These are phyloP conservation scores for Trematocara marginatum DNA, from an alignment of 2,113 vertebrate species.

Conservation along the genomic window DNA sequence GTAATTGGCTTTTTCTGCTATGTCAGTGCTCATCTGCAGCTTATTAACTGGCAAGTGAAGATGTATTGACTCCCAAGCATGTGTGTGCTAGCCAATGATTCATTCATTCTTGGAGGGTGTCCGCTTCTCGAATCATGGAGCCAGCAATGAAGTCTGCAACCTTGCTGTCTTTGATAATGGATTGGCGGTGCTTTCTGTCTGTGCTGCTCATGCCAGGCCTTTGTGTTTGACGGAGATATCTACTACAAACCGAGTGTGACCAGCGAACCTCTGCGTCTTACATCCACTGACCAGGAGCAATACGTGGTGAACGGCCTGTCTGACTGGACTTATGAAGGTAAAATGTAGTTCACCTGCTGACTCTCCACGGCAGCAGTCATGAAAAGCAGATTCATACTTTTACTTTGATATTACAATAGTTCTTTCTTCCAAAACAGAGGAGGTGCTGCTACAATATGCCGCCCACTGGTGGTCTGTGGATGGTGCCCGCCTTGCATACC, in stretches of 20 bases:
- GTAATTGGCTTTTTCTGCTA: slow-evolving; percentile 25
- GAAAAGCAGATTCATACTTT: neutral
- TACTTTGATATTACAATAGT: neutral
- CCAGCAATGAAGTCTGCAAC: slow-evolving; percentile 14
- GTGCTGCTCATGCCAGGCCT: slow-evolving; percentile 61
- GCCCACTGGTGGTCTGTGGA: slow-evolving; percentile 81
- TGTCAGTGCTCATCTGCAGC: slow-evolving; percentile 41
- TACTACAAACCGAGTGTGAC: slow-evolving; percentile 73
- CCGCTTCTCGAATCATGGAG: neutral
- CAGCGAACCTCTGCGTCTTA: slow-evolving; percentile 67
- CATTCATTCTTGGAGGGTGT: slow-evolving; percentile 30
- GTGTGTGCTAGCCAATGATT: slow-evolving; percentile 18
- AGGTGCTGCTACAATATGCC: slow-evolving; percentile 67
- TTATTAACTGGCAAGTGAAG: slow-evolving; percentile 40
- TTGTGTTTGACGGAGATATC: slow-evolving; percentile 76
- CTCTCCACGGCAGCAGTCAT: too few species aligned
- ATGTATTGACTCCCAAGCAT: slow-evolving; percentile 26
- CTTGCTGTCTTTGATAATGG: slow-evolving; percentile 33
- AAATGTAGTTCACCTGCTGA: neutral
- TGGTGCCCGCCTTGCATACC: slow-evolving; percentile 75
- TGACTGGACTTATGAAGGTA: slow-evolving; percentile 82
- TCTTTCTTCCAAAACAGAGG: slow-evolving; percentile 63
- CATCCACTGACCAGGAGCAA: slow-evolving; percentile 59
- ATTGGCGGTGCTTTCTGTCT: slow-evolving; percentile 15
- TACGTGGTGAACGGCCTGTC: slow-evolving; percentile 72